These are phyloP conservation scores for Speoplatyrhinus poulsoni DNA, from an alignment of 2,113 vertebrate genomes.

Conservation along the genomic window DNA sequence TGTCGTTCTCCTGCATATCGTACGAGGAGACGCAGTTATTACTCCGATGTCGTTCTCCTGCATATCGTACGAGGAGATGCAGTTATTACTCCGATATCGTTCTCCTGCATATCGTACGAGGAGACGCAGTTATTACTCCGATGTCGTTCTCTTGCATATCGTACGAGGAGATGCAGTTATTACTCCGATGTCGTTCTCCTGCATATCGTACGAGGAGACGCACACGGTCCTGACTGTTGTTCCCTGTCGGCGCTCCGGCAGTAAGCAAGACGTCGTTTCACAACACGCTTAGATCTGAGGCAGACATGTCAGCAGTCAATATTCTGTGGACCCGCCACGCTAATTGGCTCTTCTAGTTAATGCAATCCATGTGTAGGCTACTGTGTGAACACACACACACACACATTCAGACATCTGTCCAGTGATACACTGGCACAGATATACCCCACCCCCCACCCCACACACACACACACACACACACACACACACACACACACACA, in stretches of 20 bases:
- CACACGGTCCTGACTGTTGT: not conserved
- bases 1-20: not conserved
- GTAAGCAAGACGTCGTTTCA: not conserved
- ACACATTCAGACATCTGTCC: not conserved
- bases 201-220: not conserved
- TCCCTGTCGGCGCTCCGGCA: not conserved
- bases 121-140: too few species aligned
- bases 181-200: too few species aligned
- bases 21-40: too few species aligned
- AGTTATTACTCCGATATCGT: too few species aligned
- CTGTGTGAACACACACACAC: not conserved
- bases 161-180: too few species aligned
- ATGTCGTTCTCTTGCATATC: too few species aligned
- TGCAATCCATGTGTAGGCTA: not conserved
- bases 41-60: not conserved
- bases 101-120: too few species aligned
- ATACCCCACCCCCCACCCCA: too few species aligned
- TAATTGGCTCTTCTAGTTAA: constrained; percentile 37
- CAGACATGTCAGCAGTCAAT: constrained; percentile 23
- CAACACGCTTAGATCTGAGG: constrained; percentile 3
- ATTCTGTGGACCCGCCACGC: constrained; percentile 16
- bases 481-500: constrained; percentile 13
- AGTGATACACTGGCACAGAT: constrained; percentile 2
- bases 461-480: constrained; percentile 10
- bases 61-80: too few species aligned